Evolutionary conservation across 2,797 vertebrate genomes (phyloP).

Genomic region (Pogoniulus pusillus): DNA sequence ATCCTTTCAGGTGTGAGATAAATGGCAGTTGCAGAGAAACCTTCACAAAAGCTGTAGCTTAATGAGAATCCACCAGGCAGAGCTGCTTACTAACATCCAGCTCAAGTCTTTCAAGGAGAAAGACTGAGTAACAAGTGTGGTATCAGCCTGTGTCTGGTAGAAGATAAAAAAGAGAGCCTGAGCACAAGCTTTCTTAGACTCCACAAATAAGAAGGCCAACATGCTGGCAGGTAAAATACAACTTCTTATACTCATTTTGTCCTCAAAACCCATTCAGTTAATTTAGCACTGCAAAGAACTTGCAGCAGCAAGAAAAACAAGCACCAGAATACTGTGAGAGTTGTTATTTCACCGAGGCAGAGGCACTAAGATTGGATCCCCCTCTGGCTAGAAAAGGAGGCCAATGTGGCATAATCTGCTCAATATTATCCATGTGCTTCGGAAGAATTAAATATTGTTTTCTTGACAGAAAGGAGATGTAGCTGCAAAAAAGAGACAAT

Average conservation of each 20-base stretch:
- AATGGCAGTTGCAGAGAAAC: slow-evolving; percentile 37
- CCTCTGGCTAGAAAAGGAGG: background rate
- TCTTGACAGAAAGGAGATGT: background rate
- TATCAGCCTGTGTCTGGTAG: background rate
- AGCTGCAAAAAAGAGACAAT: background rate
- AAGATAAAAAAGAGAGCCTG: slow-evolving; percentile 13
- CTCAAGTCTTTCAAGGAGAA: background rate
- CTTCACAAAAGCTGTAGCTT: slow-evolving; percentile 53
- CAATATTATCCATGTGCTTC: background rate
- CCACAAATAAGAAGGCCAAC: background rate
- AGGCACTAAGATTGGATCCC: background rate
- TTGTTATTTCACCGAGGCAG: background rate
- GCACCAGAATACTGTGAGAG: background rate
- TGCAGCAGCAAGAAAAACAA: background rate
- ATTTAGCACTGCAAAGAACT: slow-evolving; percentile 4
- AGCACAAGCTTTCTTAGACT: background rate
- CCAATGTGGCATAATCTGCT: background rate
- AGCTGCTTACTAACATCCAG: slow-evolving; percentile 39
- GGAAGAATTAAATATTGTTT: background rate
- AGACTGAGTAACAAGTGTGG: background rate
- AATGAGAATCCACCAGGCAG: slow-evolving; percentile 58
- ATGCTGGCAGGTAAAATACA: slow-evolving; percentile 17
- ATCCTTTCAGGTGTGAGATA: slow-evolving; percentile 50
- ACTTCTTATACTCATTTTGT: background rate
- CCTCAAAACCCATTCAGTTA: background rate